Base-by-base conservation (phyloP, 2,113 vertebrate genomes). In the Mastomys coucha region DNA sequence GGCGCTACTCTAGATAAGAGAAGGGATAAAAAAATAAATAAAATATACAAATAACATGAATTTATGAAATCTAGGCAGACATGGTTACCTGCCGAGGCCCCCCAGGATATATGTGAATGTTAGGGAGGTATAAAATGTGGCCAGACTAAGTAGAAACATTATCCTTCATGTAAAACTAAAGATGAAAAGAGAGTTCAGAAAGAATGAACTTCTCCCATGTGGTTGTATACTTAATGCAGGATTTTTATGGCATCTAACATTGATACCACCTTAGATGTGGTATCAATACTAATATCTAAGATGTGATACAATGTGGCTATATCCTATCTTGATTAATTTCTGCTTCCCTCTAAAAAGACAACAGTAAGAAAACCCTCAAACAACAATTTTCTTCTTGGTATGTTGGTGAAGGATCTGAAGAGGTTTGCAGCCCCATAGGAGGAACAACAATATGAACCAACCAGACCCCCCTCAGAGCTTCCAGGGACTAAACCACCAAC, bases 21-120 rank as follows among this genome's bases (percentile, higher is more conserved):
- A 92, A 56, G 75, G 73, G 5, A 24, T 28, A 5, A 91, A 88
- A 88, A 72, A 91, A 91, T 70, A 63, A 91, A 93, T 63, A 63
- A n/a, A 72, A 49, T 3, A 53, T 6, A 39, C 39, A 31, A 51
- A 42, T 16, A 76, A 60, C 72, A 63, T 17, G 36, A 94, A 73
- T 14, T 72, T 17, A 85, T 45, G n/a, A n/a, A 70, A 36, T 67
- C n/a, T 26, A 91, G 75, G 75, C 13, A 42, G 82, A 60, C 49
- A 10, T 1, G 28, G 42, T n/a, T 65, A 60, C 20, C 67, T 19
- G 3, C 9, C 22, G 36, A 63, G 51, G 9, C 58, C 39, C 42
- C 60, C 42, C 42, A 19, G 10, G 16, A 53, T 7, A 51, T 33
- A n/a, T 24, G 12, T 19, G 76, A 67, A 94, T 10, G 56, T 77